Evolutionary conservation across 1,140 invertebrate species (phyloP).

Genomic region (Calosoma granatense): DNA sequence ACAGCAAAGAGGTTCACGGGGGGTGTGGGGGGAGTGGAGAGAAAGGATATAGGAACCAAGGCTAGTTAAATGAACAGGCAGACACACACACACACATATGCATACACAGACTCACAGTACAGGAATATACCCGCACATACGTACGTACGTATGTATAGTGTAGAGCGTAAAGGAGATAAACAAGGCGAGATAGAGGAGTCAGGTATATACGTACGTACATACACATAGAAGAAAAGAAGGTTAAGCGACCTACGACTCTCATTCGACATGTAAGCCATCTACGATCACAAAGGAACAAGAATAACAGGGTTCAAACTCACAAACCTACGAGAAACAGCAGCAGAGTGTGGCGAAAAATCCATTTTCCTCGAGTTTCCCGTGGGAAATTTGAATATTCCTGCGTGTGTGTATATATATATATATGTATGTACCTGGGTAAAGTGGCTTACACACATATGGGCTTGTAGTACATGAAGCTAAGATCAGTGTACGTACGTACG

Average conservation of each 20-base stretch:
- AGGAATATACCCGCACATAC: too few relatives aligned
- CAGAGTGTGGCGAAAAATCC: conserved; percentile 23
- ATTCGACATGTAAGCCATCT: not conserved
- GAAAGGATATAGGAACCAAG: not conserved
- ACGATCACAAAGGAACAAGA: not conserved
- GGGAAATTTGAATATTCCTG: conserved; percentile 27
- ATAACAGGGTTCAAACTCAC: not conserved
- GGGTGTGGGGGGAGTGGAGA: not conserved
- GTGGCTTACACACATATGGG: not conserved
- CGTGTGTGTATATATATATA: conserved; percentile 11
- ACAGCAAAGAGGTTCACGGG: not conserved
- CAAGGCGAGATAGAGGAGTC: too few relatives aligned
- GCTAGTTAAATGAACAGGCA: not conserved
- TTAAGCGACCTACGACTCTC: not conserved
- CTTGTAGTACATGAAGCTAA: not conserved
- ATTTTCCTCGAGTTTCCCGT: conserved; percentile 22
- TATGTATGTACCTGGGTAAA: not conserved
- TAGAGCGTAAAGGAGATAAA: too few relatives aligned
- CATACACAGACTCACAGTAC: too few relatives aligned
- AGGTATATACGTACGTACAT: too few relatives aligned
- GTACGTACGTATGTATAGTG: too few relatives aligned
- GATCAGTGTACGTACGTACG: not conserved
- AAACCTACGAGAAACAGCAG: conserved; percentile 1
- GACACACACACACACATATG: too few relatives aligned
- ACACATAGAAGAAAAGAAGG: not conserved